Conservation (phyloP, 2,888 invertebrate genomes). For the Ecdyonurus torrentis region DNA sequence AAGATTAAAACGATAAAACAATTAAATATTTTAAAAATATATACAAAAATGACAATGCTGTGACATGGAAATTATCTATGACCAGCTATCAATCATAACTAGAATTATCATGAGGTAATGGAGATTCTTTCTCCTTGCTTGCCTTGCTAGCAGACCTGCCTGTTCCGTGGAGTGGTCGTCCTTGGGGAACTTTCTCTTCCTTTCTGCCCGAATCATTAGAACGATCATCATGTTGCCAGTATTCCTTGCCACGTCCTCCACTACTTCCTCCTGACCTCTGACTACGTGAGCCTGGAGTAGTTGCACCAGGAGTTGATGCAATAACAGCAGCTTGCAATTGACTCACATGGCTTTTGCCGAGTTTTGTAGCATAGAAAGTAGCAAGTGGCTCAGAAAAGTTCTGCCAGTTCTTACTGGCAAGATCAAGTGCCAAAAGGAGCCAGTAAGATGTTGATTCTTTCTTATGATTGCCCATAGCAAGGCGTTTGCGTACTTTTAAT, state of each 20-base stretch:
- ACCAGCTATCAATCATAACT: background rate
- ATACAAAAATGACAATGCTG: no score
- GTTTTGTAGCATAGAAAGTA: background rate
- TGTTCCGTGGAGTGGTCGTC: background rate
- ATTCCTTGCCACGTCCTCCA: background rate
- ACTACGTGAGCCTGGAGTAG: background rate
- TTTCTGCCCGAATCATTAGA: background rate
- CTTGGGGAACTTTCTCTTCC: background rate
- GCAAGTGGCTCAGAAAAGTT: background rate
- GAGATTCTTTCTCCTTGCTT: background rate
- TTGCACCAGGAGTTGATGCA: background rate
- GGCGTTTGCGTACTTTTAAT: background rate
- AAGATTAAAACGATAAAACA: no score
- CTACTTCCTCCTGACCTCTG: background rate
- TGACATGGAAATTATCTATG: no score
- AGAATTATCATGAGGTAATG: background rate
- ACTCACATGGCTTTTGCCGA: background rate
- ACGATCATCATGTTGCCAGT: slow-evolving; percentile 2
- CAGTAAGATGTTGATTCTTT: background rate
- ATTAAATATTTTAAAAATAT: no score
- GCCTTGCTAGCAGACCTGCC: background rate
- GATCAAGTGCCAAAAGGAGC: background rate
- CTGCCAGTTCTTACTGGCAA: background rate
- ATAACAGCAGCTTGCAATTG: background rate
- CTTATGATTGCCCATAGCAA: background rate